phyloP scores from a whole-genome alignment of 2,797 vertebrate genomes.

The Schizothorax lantsangensis region DNA sequence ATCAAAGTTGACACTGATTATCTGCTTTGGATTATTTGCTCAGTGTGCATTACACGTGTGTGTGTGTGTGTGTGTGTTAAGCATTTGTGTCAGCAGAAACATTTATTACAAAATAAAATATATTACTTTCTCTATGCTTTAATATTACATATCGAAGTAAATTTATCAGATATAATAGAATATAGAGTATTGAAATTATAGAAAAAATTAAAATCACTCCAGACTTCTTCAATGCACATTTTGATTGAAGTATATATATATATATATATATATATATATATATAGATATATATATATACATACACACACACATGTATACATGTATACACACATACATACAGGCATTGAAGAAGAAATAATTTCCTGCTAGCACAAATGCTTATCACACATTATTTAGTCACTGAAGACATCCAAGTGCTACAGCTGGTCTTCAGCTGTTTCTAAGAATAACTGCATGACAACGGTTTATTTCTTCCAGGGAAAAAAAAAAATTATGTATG shows the following conservation, averaged over 20 bases:
- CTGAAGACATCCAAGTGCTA: neutral
- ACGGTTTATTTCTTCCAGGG: neutral
- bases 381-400: neutral
- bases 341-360: neutral
- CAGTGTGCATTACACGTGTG: neutral
- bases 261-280: too few species aligned
- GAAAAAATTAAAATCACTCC: neutral
- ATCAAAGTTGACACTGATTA: neutral
- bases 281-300: too few species aligned
- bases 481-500: neutral
- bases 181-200: neutral
- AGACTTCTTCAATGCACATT: too few species aligned
- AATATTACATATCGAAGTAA: neutral
- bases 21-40: neutral
- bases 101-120: neutral
- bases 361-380: neutral
- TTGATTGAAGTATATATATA: too few species aligned
- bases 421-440: slow-evolving; percentile 14
- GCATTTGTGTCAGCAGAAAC: neutral
- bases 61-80: neutral
- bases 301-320: too few species aligned
- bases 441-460: neutral
- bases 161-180: neutral
- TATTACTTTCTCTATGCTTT: neutral
- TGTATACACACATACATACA: too few species aligned